Evolutionary conservation across 2,797 vertebrate genomes (phyloP), one percentile per base, ranked within the genome.

Genomic region (Oophaga sylvatica): DNA sequence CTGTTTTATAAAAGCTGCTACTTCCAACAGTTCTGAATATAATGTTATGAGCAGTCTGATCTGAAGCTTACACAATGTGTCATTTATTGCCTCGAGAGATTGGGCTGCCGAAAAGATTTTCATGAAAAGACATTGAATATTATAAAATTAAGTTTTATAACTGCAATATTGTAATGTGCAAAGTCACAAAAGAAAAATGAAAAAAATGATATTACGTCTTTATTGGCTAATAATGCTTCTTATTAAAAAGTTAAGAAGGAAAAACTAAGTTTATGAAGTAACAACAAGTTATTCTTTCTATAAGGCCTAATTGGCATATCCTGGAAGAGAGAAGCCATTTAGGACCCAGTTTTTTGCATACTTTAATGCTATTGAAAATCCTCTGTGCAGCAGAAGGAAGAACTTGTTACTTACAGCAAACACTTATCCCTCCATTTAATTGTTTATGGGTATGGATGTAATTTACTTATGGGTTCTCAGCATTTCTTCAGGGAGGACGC

Each of bases 41-140:
- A 80, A 62, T 87, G 62, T 84, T 84, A 88, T 88, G 57, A 86
- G 63, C 87, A 86, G 77, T 53, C 77, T 82, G 20, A 86, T 83
- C 82, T 84, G 68, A 82, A 65, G 57, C 41, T 82, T 57, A 83
- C 73, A 82, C 70, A 86, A 86, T 78, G 84, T 86, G 80, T 89
- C 84, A 83, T 82, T 83, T 89, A 86, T 86, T 86, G 70, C 68
- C 71, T 63, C 63, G 20, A 78, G 84, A 87, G 76, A 76, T 81
- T 87, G 26, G 81, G 73, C 29, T 81, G 35, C 10, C 77, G 29
- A 78, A 86, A 80, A 75, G 85, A 56, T 80, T 81, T 84, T 81
- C 71, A 62, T 63, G 29, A 88, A 70, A 78, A 73, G 81, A 63
- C 53, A 63, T 84, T 80, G 35, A 70, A 83, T 84, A 59, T 85